A percentile compares a stretch with the other conserved stretches of the same genome.
These are phyloP conservation scores for Cerceris rybyensis DNA, from an alignment of 2,888 invertebrate genomes.

Conservation along the genomic window DNA sequence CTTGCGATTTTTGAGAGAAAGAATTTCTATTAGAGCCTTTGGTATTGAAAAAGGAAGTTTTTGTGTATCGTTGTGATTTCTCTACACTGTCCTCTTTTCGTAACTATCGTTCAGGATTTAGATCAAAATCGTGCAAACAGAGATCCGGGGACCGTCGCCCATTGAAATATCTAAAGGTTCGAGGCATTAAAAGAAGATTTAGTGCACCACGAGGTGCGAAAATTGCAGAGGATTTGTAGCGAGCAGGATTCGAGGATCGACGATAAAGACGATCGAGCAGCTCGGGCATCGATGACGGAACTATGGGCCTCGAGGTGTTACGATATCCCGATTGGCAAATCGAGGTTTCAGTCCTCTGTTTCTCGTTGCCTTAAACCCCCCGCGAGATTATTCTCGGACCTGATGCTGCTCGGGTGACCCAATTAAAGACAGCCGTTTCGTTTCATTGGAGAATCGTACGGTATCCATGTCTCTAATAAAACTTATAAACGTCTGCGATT, in stretches of 20 bases:
- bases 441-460: neutral
- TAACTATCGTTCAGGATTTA: constrained; percentile 39
- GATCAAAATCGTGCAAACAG: constrained; percentile 34
- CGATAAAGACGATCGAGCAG: constrained; percentile 58
- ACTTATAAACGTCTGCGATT: no score
- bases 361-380: constrained; percentile 25
- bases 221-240: constrained; percentile 48
- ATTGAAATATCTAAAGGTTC: constrained; percentile 31
- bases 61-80: neutral
- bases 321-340: constrained; percentile 65
- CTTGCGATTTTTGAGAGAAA: no score
- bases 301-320: constrained; percentile 43
- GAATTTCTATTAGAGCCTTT: no score
- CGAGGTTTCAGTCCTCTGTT: constrained; percentile 32
- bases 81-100: neutral
- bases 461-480: no score
- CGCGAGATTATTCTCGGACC: constrained; percentile 25
- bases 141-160: constrained; percentile 17
- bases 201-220: constrained; percentile 55
- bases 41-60: no score
- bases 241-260: constrained; percentile 54
- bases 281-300: constrained; percentile 61
- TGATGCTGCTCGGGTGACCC: constrained; percentile 19
- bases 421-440: constrained; percentile 27
- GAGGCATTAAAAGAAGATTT: constrained; percentile 72